phyloP scores from a whole-genome alignment of 2,113 vertebrate genomes.

The Pholis gunnellus region DNA sequence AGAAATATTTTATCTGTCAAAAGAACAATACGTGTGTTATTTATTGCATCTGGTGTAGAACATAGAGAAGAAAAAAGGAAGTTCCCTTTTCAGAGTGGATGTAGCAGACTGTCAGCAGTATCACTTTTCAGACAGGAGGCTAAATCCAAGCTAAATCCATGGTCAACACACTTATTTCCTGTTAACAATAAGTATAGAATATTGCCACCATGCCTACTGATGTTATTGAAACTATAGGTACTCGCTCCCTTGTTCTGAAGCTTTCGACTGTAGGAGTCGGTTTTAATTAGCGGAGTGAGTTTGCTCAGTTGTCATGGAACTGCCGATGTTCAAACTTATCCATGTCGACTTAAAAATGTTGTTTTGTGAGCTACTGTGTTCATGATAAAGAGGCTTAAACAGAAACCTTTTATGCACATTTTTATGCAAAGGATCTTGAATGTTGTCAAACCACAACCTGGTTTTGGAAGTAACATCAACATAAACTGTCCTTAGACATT shows the following conservation, averaged over 20 bases:
- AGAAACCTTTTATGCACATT: background rate
- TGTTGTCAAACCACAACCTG: background rate
- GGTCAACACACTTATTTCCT: constrained; percentile 31
- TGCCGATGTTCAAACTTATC: background rate
- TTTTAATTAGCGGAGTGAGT: background rate
- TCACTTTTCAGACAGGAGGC: constrained; percentile 51
- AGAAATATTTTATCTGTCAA: constrained; percentile 19
- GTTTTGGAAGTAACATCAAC: background rate
- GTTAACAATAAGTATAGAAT: background rate
- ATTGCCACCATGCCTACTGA: background rate
- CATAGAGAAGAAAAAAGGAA: constrained; percentile 4
- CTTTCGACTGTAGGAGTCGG: background rate
- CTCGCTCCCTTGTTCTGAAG: background rate
- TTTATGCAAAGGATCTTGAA: background rate
- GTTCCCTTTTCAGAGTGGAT: background rate
- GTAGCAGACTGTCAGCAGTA: background rate
- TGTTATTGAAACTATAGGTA: background rate
- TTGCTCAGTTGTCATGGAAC: background rate
- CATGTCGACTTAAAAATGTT: background rate
- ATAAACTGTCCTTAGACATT: background rate
- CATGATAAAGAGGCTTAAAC: background rate
- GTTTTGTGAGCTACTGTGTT: background rate
- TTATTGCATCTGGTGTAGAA: background rate
- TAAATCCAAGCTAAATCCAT: constrained; percentile 23
- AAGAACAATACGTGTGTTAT: background rate